Conservation (phyloP, 2,797 vertebrate genomes). For the Picus viridis region DNA sequence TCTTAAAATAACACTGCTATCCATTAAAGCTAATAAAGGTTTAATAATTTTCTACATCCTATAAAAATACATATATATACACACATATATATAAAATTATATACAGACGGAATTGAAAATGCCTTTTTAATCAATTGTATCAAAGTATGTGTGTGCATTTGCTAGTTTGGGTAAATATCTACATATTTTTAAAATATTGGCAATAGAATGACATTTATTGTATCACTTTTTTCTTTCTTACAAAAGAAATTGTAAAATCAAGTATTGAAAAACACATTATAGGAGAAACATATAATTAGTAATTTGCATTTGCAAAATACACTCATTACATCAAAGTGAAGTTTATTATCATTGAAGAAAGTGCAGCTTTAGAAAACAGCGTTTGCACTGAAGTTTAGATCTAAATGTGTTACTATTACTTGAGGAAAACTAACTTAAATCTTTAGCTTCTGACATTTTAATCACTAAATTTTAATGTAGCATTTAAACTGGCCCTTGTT, state of each 20-base stretch:
- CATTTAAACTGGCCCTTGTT: not conserved
- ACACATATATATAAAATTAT: not conserved
- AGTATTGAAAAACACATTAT: not conserved
- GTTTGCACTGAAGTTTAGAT: not conserved
- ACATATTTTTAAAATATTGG: not conserved
- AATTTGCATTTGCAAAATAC: not conserved
- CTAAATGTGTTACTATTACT: not conserved
- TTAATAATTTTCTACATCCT: not conserved
- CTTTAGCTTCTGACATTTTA: slow-evolving; percentile 35
- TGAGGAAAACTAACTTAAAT: slow-evolving; percentile 17
- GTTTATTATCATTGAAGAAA: not conserved
- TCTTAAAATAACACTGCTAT: slow-evolving; percentile 22
- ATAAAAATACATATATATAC: not conserved
- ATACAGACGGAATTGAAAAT: not conserved
- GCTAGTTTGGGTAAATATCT: slow-evolving; percentile 3
- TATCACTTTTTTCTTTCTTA: not conserved
- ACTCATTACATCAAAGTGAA: not conserved
- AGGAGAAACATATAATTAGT: not conserved
- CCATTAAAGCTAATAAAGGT: not conserved
- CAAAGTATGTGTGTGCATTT: not conserved
- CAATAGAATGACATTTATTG: not conserved
- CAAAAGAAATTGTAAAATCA: not conserved
- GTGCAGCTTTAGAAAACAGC: not conserved
- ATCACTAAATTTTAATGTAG: slow-evolving; percentile 1
- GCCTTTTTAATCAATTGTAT: not conserved